These are phyloP conservation scores for Heliconius melpomene DNA, from an alignment of 1,140 invertebrate genomes.

Conservation along the genomic window DNA sequence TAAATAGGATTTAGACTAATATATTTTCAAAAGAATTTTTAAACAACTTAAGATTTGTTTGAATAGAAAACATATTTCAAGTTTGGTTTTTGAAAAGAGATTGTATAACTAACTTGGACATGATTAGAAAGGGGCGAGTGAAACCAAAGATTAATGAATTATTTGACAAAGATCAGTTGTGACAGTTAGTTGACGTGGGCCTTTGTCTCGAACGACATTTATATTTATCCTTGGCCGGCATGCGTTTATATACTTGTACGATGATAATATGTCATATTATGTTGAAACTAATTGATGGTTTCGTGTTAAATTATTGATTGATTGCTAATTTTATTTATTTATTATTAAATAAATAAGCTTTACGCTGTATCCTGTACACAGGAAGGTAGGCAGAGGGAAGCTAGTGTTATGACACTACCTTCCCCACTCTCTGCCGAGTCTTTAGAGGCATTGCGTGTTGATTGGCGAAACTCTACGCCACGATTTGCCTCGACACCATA, in stretches of 20 bases:
- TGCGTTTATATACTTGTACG: conserved; percentile 25
- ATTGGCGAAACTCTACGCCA: too few relatives aligned
- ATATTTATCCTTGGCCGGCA: conserved; percentile 30
- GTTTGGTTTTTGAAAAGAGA: conserved; percentile 6
- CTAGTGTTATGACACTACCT: too few relatives aligned
- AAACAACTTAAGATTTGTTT: not conserved
- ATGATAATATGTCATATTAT: conserved; percentile 18
- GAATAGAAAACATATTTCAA: not conserved
- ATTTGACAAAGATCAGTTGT: conserved; percentile 39
- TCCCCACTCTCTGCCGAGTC: too few relatives aligned
- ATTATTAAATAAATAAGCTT: too few relatives aligned
- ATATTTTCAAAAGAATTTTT: not conserved
- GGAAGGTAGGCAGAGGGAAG: too few relatives aligned
- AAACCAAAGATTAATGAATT: conserved; percentile 45
- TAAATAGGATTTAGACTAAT: not conserved
- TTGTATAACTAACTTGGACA: conserved; percentile 24
- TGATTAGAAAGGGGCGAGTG: conserved; percentile 38
- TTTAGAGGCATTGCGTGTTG: too few relatives aligned
- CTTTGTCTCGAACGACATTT: conserved; percentile 33
- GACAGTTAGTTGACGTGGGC: conserved; percentile 30
- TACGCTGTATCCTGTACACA: too few relatives aligned
- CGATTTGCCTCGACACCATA: too few relatives aligned
- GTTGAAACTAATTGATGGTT: not conserved
- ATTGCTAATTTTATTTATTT: not conserved
- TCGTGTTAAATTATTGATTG: not conserved